These are phyloP conservation scores for Rambutsinella grinnellia DNA, from an alignment of 2,888 invertebrate species.

Conservation along the genomic window DNA sequence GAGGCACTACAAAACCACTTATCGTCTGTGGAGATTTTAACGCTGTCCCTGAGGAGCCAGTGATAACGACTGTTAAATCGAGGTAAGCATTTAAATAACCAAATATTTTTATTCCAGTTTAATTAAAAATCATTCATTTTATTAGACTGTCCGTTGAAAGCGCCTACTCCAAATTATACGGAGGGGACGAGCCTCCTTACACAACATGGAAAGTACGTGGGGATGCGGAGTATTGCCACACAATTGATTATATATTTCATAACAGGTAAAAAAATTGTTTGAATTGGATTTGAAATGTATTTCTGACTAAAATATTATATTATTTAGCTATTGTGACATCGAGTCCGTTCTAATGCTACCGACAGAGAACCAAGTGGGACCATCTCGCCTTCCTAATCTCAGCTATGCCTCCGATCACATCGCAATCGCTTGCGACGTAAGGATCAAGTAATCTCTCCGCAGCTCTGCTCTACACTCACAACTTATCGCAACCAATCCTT, in stretches of 20 bases:
- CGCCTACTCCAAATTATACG: slow-evolving; percentile 68
- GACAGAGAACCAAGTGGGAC: slow-evolving; percentile 77
- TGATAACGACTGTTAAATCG: slow-evolving; percentile 75
- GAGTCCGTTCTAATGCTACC: slow-evolving; percentile 75
- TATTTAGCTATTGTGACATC: slow-evolving; percentile 71
- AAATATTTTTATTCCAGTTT: background rate
- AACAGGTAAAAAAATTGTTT: slow-evolving; percentile 71
- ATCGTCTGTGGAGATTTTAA: slow-evolving; percentile 83
- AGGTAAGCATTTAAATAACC: slow-evolving; percentile 48
- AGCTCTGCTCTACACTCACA: slow-evolving; percentile 15
- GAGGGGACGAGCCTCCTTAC: slow-evolving; percentile 76
- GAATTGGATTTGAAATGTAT: background rate
- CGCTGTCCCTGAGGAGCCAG: slow-evolving; percentile 80
- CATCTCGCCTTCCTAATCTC: slow-evolving; percentile 77
- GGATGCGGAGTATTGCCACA: slow-evolving; percentile 79
- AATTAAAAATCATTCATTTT: slow-evolving; percentile 21
- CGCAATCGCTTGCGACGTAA: slow-evolving; percentile 78
- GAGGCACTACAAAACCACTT: slow-evolving; percentile 72
- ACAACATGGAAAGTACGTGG: slow-evolving; percentile 83
- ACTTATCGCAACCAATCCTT: slow-evolving; percentile 46
- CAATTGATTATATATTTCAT: slow-evolving; percentile 82
- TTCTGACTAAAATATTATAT: slow-evolving; percentile 1
- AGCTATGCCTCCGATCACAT: slow-evolving; percentile 84
- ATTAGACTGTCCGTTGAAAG: slow-evolving; percentile 66
- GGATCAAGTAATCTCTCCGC: slow-evolving; percentile 52